Base-by-base conservation (phyloP, 2,888 invertebrate genomes). In the Polylopha cassiicola region DNA sequence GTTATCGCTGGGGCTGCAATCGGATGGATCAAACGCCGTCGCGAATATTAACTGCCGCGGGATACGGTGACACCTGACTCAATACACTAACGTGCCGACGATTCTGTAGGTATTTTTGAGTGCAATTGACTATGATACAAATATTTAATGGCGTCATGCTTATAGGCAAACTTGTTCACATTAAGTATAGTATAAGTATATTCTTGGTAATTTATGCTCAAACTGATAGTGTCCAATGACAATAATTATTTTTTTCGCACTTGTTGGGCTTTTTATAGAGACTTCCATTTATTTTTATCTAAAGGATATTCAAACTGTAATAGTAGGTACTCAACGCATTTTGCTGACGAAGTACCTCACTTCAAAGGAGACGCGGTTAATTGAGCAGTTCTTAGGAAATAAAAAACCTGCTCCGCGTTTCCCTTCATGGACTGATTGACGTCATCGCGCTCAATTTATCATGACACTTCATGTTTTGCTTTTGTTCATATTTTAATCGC, bases 1-100 rank as follows among this genome's bases (percentile, higher is more conserved):
- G 59, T 79, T 24, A 6, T 8, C 80, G 56, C 43, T 67, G 39
- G 33, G 45, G 44, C 59, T 58, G 55, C 47, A n/a, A n/a, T n/a
- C n/a, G n/a, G n/a, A n/a, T 46, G 59, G 77, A 80, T 82, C 81
- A 81, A 82, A 80, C 65, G 74, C 39, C 58, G 59, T 73, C 61
- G 67, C 77, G 56, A 68, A 67, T 60, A 64, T 47, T 45, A 47
- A 43, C 41, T 44, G 47, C 52, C 53, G 45, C 50, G 45, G 47
- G 49, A 55, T 48, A 48, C 42, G 47, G 47, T 51, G 51, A 52
- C 65, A 65, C 53, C 52, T 63, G 52, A 58, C 55, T 55, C 45
- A 55, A 55, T 58, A 47, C 37, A 37, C 36, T 37, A 43, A 37
- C 37, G 37, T 43, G 46, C 46, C 45, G 39, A 52, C 46, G 50